These are phyloP conservation scores for Cyprinodon brontotheroides DNA, from an alignment of 2,113 vertebrate species.

Conservation along the genomic window DNA sequence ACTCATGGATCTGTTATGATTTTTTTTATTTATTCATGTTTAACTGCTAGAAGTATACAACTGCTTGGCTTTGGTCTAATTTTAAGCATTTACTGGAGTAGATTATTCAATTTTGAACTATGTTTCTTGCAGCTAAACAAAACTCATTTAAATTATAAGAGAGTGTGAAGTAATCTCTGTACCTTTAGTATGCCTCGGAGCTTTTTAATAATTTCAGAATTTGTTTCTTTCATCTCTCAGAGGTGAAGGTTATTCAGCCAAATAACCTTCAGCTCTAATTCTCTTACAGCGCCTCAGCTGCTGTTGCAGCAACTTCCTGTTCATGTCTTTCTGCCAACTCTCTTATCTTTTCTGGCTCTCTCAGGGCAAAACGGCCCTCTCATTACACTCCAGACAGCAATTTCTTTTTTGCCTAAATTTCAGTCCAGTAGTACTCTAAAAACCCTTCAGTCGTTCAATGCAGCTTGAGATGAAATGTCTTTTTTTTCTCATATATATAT, in stretches of 20 bases:
- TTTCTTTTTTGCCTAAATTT: slow-evolving; percentile 22
- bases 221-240: slow-evolving; percentile 5
- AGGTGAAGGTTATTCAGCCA: slow-evolving; percentile 22
- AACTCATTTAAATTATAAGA: neutral
- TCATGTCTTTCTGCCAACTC: slow-evolving; percentile 18
- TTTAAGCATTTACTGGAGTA: neutral
- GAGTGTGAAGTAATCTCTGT: neutral
- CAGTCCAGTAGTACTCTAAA: neutral
- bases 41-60: no score
- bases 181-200: neutral
- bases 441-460: slow-evolving; percentile 6
- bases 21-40: neutral
- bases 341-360: slow-evolving; percentile 34
- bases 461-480: neutral
- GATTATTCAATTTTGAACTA: neutral
- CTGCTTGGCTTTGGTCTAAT: no score
- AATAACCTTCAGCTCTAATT: slow-evolving; percentile 14
- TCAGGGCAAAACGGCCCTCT: slow-evolving; percentile 47
- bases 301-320: slow-evolving; percentile 27
- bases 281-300: neutral
- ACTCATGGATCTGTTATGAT: neutral
- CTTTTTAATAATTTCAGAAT: neutral
- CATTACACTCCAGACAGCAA: slow-evolving; percentile 22
- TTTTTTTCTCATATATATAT: neutral
- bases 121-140: neutral